Percentiles rank a stretch among this genome's conserved stretches.
phyloP scores from a whole-genome alignment of 1,140 invertebrate genomes.

The Drosophila arizonae region DNA sequence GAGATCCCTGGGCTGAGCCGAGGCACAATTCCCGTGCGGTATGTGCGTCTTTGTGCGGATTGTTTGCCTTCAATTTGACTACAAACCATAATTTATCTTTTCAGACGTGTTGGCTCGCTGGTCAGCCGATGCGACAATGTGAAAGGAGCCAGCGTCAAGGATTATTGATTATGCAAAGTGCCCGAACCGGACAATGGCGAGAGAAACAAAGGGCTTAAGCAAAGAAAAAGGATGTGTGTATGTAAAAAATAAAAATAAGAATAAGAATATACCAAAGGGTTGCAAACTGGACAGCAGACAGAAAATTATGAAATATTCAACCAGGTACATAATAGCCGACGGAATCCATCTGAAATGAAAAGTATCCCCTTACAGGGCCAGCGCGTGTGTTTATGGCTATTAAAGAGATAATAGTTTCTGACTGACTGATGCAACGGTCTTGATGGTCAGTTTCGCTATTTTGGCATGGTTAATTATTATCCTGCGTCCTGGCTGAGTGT shows the following conservation, averaged over 20 bases:
- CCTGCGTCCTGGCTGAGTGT: conserved; percentile 56
- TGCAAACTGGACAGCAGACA: conserved; percentile 59
- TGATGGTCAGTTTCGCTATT: conserved; percentile 80
- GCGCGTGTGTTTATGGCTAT: conserved; percentile 81
- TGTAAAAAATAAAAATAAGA: conserved; percentile 37
- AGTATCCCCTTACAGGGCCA: conserved; percentile 74
- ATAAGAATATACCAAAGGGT: conserved; percentile 58
- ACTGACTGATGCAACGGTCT: conserved; percentile 43
- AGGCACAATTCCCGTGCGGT: conserved; percentile 11
- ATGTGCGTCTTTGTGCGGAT: conserved; percentile 63
- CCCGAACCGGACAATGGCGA: conserved; percentile 69
- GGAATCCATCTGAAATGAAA: conserved; percentile 33
- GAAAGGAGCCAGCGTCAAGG: conserved; percentile 70
- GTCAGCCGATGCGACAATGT: conserved; percentile 71
- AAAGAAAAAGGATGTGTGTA: conserved; percentile 58
- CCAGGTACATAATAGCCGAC: conserved; percentile 40
- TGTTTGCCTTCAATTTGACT: conserved; percentile 83
- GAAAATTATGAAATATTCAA: conserved; percentile 53
- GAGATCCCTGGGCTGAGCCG: not conserved
- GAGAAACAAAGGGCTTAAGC: conserved; percentile 76
- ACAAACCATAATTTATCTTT: conserved; percentile 83
- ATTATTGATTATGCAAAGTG: conserved; percentile 83
- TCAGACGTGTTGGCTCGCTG: conserved; percentile 72
- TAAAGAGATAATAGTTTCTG: conserved; percentile 78
- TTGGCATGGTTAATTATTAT: conserved; percentile 82